phyloP scores from a whole-genome alignment of 2,888 invertebrate species.

The Crematogaster levior region DNA sequence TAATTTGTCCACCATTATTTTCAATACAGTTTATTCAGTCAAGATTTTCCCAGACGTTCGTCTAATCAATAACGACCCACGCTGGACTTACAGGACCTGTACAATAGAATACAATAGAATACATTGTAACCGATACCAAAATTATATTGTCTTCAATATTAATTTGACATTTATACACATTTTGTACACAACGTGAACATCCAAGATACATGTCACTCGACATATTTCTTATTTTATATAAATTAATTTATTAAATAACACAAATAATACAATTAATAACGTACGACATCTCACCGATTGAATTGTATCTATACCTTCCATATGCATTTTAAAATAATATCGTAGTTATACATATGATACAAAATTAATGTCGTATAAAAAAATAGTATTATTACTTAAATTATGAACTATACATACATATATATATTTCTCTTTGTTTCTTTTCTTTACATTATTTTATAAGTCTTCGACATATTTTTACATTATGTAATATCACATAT shows the following conservation, averaged over 20 bases:
- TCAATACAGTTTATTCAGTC: background rate
- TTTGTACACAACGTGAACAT: background rate
- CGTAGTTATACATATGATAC: conserved; percentile 11
- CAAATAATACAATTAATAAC: conserved; percentile 14
- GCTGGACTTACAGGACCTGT: background rate
- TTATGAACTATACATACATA: background rate
- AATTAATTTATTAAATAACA: conserved; percentile 10
- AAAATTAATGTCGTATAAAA: conserved; percentile 16
- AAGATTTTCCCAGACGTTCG: background rate
- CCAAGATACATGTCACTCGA: background rate
- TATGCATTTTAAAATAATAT: conserved; percentile 11
- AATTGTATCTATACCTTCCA: background rate
- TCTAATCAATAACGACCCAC: background rate
- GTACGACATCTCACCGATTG: background rate
- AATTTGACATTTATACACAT: background rate
- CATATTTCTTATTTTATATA: background rate
- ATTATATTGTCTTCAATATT: conserved; percentile 22
- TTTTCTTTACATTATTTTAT: background rate
- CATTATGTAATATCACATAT: conserved; percentile 36
- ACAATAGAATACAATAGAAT: conserved; percentile 2
- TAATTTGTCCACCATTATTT: background rate
- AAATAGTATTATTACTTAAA: conserved; percentile 10
- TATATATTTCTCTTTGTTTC: background rate
- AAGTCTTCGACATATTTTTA: background rate
- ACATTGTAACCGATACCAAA: background rate